Percentiles rank a stretch among this genome's conserved stretches.
These are phyloP conservation scores for Hormiphora californensis DNA, from an alignment of 37 sponge, comb jelly and placozoan species.

Conservation along the genomic window DNA sequence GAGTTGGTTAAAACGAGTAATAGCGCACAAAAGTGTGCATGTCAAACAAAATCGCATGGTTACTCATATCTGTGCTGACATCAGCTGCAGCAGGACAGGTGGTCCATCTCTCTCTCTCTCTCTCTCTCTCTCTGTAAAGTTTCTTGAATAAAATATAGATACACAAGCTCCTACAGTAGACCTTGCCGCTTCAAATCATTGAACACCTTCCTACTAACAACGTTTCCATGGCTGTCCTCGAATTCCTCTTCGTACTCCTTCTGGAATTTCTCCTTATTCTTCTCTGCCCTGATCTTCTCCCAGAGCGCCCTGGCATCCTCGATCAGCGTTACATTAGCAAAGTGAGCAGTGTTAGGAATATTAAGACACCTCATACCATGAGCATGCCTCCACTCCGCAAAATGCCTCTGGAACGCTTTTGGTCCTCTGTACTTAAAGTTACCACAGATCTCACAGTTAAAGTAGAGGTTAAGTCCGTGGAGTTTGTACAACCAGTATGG, in stretches of 20 bases:
- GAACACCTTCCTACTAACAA: conserved; percentile 82
- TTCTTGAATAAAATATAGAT: too few relatives aligned
- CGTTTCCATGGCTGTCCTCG: conserved; percentile 95
- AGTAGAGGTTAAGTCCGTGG: conserved; percentile 93
- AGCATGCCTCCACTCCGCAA: conserved; percentile 97
- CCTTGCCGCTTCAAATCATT: conserved; percentile 89
- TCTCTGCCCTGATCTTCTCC: conserved; percentile 70
- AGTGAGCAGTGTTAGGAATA: conserved; percentile 99
- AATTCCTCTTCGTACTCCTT: conserved; percentile 72
- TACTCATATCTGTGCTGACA: too few relatives aligned
- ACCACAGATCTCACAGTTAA: conserved; percentile 97
- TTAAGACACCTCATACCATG: conserved; percentile 96
- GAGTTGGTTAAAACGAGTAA: too few relatives aligned
- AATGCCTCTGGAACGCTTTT: conserved; percentile 96
- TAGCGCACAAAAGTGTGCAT: too few relatives aligned
- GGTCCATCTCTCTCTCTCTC: too few relatives aligned
- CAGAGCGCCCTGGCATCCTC: conserved; percentile 85
- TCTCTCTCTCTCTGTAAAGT: too few relatives aligned
- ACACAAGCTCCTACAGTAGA: conserved; percentile 65
- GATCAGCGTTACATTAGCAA: conserved; percentile 89
- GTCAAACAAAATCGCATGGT: too few relatives aligned
- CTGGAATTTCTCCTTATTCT: conserved; percentile 52
- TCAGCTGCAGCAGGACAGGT: too few relatives aligned
- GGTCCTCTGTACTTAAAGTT: conserved; percentile 87
- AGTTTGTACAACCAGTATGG: conserved; percentile 99